Conservation (phyloP, 2,113 vertebrate genomes). For the Syrrhaptes paradoxus region DNA sequence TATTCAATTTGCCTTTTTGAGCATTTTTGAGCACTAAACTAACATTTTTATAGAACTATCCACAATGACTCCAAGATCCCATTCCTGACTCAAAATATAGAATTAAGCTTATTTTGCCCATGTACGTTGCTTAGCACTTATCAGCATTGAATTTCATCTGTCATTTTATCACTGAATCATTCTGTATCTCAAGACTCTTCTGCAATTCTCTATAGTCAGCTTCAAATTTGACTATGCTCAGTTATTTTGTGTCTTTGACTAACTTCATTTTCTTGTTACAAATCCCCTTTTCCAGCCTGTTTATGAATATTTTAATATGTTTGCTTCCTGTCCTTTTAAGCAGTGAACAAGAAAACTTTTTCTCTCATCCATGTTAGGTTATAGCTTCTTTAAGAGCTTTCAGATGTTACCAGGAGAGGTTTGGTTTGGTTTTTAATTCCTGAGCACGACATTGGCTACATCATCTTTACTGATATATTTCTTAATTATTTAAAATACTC, state of each 20-base stretch:
- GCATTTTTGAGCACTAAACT: background rate
- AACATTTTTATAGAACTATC: background rate
- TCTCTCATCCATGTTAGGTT: background rate
- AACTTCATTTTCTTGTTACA: background rate
- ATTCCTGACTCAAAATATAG: background rate
- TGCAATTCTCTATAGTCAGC: background rate
- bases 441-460: background rate
- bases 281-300: background rate
- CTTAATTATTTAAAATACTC: conserved; percentile 1
- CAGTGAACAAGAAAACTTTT: background rate
- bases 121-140: background rate
- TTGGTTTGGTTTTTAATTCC: background rate
- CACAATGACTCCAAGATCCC: background rate
- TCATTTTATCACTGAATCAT: background rate
- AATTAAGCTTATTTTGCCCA: background rate
- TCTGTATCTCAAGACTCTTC: background rate
- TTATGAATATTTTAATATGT: background rate
- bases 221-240: background rate
- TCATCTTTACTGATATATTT: background rate
- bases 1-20: background rate
- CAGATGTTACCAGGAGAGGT: background rate
- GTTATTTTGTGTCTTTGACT: background rate
- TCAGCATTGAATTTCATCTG: background rate
- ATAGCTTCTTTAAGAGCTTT: background rate
- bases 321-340: background rate